Percentiles rank a stretch among this genome's conserved stretches.
Evolutionary conservation across 2,797 vertebrate species (phyloP).

Genomic region (Rhinogobio ventralis): DNA sequence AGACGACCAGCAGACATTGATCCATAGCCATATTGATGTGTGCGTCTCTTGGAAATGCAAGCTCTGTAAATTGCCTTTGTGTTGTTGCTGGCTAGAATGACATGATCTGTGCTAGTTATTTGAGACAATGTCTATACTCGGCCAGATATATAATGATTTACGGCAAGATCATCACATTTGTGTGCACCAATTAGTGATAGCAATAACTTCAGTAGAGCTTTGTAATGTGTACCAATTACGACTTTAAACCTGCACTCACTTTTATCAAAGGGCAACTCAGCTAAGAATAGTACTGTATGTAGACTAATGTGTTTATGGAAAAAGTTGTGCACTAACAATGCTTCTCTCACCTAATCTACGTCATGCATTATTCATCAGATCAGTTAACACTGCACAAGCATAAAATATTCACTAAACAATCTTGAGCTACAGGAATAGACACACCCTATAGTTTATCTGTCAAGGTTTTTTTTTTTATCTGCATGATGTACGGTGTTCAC

Average conservation of each 20-base stretch:
- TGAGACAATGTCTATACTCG: not conserved
- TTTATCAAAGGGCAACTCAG: not conserved
- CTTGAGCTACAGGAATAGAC: conserved; percentile 50
- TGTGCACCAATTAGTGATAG: not conserved
- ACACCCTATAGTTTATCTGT: conserved; percentile 22
- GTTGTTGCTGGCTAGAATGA: conserved; percentile 31
- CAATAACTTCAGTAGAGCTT: not conserved
- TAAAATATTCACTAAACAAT: conserved; percentile 70
- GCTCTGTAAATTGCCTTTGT: conserved; percentile 28
- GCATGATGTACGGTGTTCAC: not conserved
- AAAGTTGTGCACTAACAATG: conserved; percentile 33
- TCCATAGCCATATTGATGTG: conserved; percentile 52
- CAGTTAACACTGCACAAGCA: conserved; percentile 43
- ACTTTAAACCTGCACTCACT: not conserved
- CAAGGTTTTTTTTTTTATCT: not conserved
- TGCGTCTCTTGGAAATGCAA: conserved; percentile 27
- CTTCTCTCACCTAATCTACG: conserved; percentile 47
- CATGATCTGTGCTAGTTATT: conserved; percentile 29
- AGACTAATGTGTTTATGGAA: conserved; percentile 48
- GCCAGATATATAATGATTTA: conserved; percentile 28
- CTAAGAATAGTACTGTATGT: not conserved
- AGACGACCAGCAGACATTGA: conserved; percentile 49
- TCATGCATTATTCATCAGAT: conserved; percentile 42
- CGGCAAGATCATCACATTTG: conserved; percentile 6
- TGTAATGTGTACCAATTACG: not conserved